Evolutionary conservation across 2,888 invertebrate genomes (phyloP).

Genomic region (Sesamia inferens): DNA sequence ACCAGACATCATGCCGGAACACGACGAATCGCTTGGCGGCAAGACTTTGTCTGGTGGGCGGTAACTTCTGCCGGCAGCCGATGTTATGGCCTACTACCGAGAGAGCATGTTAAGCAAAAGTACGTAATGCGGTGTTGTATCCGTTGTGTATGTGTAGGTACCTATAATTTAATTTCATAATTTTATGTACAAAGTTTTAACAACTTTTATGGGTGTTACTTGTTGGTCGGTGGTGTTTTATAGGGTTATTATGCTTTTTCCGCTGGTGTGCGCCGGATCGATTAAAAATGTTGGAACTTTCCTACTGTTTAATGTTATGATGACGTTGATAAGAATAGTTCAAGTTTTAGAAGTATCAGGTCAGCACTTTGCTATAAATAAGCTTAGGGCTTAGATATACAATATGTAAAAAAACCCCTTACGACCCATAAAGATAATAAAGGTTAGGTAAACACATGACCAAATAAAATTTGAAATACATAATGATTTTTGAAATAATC

Average conservation of each 20-base stretch:
- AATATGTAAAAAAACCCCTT: no score
- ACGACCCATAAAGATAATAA: no score
- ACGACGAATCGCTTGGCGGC: no score
- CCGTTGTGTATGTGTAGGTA: slow-evolving; percentile 35
- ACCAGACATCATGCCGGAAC: no score
- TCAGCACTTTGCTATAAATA: neutral
- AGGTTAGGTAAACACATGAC: no score
- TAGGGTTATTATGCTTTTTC: slow-evolving; percentile 31
- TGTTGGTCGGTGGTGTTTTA: slow-evolving; percentile 46
- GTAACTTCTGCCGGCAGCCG: no score
- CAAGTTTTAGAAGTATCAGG: neutral
- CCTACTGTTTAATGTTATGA: neutral
- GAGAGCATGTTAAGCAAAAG: slow-evolving; percentile 45
- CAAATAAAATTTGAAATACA: no score
- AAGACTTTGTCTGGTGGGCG: no score
- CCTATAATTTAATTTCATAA: slow-evolving; percentile 51
- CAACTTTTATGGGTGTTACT: slow-evolving; percentile 48
- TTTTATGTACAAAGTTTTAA: slow-evolving; percentile 52
- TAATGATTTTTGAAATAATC: no score
- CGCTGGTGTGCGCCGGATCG: slow-evolving; percentile 10
- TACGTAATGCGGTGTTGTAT: slow-evolving; percentile 12
- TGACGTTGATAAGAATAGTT: slow-evolving; percentile 1
- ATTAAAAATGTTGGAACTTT: slow-evolving; percentile 25
- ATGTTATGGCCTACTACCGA: no score
- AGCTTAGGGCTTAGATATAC: neutral